Conservation (phyloP, 1,140 invertebrate species). For the Drosophila kepulauana region DNA sequence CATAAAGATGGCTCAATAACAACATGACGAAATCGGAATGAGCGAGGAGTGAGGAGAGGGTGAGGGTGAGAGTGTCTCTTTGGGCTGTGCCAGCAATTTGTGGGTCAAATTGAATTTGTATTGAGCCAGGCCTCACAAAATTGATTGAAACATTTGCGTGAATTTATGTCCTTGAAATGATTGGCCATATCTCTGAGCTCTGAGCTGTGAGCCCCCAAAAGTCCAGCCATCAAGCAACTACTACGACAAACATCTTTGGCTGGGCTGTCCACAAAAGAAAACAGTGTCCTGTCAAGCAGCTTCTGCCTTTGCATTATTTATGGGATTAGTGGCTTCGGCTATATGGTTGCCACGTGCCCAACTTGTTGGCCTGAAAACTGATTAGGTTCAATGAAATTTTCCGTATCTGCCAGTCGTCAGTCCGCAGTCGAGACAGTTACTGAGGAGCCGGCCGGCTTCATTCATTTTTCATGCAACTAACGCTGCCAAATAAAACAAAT, state of each 20-base stretch:
- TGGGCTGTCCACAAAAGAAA: not conserved
- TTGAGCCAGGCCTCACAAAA: constrained; percentile 73
- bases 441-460: constrained; percentile 40
- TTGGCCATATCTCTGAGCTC: constrained; percentile 68
- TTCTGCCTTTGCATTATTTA: constrained; percentile 71
- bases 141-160: constrained; percentile 83
- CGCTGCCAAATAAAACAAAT: constrained; percentile 76
- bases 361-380: constrained; percentile 74
- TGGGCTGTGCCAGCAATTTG: constrained; percentile 75
- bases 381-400: constrained; percentile 78
- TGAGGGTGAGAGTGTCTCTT: constrained; percentile 7
- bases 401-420: constrained; percentile 13
- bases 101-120: constrained; percentile 83
- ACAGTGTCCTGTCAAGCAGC: constrained; percentile 24
- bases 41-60: constrained; percentile 15
- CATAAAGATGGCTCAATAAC: constrained; percentile 81
- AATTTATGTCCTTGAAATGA: constrained; percentile 83
- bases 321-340: constrained; percentile 70
- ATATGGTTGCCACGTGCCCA: constrained; percentile 69
- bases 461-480: constrained; percentile 71
- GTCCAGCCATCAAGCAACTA: constrained; percentile 2
- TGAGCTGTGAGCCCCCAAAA: not conserved
- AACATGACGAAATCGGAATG: constrained; percentile 54
- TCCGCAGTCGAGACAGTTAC: constrained; percentile 17
- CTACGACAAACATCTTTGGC: constrained; percentile 4